Evolutionary conservation across 2,888 invertebrate species (phyloP), one percentile per base, ranked within the genome.

Genomic region (Zaprionus obscuricornis): DNA sequence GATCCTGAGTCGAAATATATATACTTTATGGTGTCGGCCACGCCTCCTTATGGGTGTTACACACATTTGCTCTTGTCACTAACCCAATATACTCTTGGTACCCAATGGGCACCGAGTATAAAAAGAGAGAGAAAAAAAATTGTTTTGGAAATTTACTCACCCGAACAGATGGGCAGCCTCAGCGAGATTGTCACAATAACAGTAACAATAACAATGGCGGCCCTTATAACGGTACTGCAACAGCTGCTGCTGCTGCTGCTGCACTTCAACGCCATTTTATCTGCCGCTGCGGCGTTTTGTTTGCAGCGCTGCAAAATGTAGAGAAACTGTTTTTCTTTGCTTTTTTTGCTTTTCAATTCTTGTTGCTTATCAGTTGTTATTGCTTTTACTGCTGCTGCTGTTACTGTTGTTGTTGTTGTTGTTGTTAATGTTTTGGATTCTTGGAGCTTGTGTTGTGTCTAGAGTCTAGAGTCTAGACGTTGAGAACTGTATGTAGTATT

Each of bases 181-280:
- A 62, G 43, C 22, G n/a, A n/a, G n/a, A n/a, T n/a, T n/a, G n/a
- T n/a, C n/a, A n/a, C n/a, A n/a, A n/a, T n/a, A n/a, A 60, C 7
- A 56, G 54, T 31, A 52, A 42, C 14, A 24, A 62, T 13, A 59
- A 75, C 36, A 64, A 72, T 55, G 55, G 50, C 50, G 18, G 40
- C 26, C 29, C 49, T 20, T 24, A 51, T 67, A 71, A 65, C 64
- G 64, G 60, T 56, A 42, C 45, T 18, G 11, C 24, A 5, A 14
- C 24, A n/a, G n/a, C n/a, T n/a, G n/a, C n/a, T n/a, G n/a, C 3
- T 31, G 52, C 37, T 16, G 22, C 33, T 17, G 46, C 50, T 51
- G 49, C 62, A 56, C 11, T 63, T 55, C 46, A 47, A 52, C 59
- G 74, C 67, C 75, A 75, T 68, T 63, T 74, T n/a, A n/a, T n/a